Evolutionary conservation across 1,140 invertebrate genomes (phyloP).

Genomic region (Drosophila virilis): DNA sequence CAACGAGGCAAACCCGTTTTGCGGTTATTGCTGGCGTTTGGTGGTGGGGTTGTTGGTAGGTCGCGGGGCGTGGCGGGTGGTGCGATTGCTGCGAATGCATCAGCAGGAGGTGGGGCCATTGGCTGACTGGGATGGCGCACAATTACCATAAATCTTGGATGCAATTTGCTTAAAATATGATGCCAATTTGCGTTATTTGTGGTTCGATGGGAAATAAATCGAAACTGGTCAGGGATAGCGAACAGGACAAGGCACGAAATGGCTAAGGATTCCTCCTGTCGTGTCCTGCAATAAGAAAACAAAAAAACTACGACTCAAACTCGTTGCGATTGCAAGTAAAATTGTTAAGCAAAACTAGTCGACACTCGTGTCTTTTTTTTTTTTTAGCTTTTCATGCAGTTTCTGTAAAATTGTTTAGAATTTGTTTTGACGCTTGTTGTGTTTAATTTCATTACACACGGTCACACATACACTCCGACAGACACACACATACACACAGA

Average conservation of each 20-base stretch:
- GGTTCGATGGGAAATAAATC: constrained; percentile 82
- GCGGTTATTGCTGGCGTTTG: constrained; percentile 46
- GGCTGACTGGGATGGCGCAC: constrained; percentile 71
- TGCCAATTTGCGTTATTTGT: constrained; percentile 83
- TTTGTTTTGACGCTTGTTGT: constrained; percentile 76
- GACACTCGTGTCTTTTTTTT: constrained; percentile 1
- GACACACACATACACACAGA: constrained; percentile 24
- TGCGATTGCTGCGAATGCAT: neutral
- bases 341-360: neutral
- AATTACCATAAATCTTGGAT: constrained; percentile 82
- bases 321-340: constrained; percentile 1
- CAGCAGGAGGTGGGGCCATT: constrained; percentile 28
- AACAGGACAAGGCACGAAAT: constrained; percentile 17
- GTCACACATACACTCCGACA: constrained; percentile 10
- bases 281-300: constrained; percentile 1
- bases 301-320: neutral
- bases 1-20: constrained; percentile 49
- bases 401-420: constrained; percentile 69
- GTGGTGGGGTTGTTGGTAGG: neutral
- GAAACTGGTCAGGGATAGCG: constrained; percentile 59
- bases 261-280: neutral
- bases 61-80: constrained; percentile 5
- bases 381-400: constrained; percentile 4
- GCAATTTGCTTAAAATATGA: constrained; percentile 83
- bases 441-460: constrained; percentile 75